Percentiles rank a stretch among this genome's conserved stretches.
Conservation (phyloP, 2,888 invertebrate species). For the Dendrolimus pini region DNA sequence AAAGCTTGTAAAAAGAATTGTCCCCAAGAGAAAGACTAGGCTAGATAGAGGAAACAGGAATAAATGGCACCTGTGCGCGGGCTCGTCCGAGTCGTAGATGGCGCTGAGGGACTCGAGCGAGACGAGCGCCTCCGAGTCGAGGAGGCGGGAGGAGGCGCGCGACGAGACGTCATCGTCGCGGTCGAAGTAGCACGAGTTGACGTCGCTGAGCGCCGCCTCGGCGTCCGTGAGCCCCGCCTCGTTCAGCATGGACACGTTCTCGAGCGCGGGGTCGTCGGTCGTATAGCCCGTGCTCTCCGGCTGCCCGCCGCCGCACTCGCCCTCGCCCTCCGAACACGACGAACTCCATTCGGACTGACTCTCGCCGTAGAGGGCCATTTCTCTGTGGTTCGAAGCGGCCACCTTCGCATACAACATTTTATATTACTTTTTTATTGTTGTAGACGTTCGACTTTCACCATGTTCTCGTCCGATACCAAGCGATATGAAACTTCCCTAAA, state of each 20-base stretch:
- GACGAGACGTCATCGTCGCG: conserved; percentile 88
- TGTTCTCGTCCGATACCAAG: too few relatives aligned
- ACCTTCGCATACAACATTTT: conserved; percentile 28
- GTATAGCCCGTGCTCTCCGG: conserved; percentile 88
- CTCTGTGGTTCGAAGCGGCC: conserved; percentile 55
- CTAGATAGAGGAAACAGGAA: neutral
- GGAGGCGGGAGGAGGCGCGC: conserved; percentile 87
- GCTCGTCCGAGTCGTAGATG: conserved; percentile 85
- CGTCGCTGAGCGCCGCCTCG: conserved; percentile 91
- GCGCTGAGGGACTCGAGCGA: conserved; percentile 89
- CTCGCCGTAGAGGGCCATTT: conserved; percentile 72
- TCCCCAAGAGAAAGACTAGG: too few relatives aligned
- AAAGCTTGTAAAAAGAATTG: too few relatives aligned
- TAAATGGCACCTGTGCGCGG: conserved; percentile 57
- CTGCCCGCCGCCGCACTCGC: conserved; percentile 65
- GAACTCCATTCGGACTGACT: conserved; percentile 91
- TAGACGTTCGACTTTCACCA: too few relatives aligned
- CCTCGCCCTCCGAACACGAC: conserved; percentile 75
- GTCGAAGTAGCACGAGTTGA: conserved; percentile 88
- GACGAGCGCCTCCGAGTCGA: conserved; percentile 85
- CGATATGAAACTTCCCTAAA: too few relatives aligned
- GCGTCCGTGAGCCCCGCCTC: conserved; percentile 92
- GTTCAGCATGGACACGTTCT: conserved; percentile 90
- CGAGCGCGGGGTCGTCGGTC: conserved; percentile 91
- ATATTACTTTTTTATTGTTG: too few relatives aligned